Conservation (phyloP, 2,113 vertebrate species). For the Lagenorhynchus albirostris region DNA sequence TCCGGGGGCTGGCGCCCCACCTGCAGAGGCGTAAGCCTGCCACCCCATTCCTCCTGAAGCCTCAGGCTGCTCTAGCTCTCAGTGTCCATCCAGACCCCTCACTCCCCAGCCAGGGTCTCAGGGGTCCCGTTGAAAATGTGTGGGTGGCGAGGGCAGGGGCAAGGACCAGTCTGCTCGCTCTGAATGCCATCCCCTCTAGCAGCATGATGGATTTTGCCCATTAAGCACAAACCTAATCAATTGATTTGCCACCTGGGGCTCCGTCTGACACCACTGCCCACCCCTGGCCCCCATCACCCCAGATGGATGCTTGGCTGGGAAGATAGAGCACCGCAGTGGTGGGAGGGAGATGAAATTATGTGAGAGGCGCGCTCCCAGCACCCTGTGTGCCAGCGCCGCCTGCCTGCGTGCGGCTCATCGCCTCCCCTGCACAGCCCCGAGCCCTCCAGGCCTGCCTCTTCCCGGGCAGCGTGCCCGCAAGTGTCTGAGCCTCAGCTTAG, state of each 20-base stretch:
- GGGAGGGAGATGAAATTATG: neutral
- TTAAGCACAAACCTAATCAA: conserved; percentile 61
- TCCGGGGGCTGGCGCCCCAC: neutral
- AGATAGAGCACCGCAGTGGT: neutral
- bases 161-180: neutral
- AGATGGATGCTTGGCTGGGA: conserved; percentile 17
- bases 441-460: neutral
- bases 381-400: neutral
- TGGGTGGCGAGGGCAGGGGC: neutral
- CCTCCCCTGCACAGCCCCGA: neutral
- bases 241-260: conserved; percentile 61
- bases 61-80: neutral
- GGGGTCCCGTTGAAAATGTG: neutral
- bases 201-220: conserved; percentile 49
- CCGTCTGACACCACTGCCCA: conserved; percentile 22
- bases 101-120: neutral
- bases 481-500: neutral
- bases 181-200: neutral
- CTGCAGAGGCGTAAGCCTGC: neutral
- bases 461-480: neutral
- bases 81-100: neutral
- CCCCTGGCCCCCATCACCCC: neutral
- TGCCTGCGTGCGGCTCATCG: fast-evolving
- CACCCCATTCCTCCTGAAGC: neutral
- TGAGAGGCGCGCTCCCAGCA: neutral